Conservation (phyloP, 2,797 vertebrate species). For the Saguinus oedipus region DNA sequence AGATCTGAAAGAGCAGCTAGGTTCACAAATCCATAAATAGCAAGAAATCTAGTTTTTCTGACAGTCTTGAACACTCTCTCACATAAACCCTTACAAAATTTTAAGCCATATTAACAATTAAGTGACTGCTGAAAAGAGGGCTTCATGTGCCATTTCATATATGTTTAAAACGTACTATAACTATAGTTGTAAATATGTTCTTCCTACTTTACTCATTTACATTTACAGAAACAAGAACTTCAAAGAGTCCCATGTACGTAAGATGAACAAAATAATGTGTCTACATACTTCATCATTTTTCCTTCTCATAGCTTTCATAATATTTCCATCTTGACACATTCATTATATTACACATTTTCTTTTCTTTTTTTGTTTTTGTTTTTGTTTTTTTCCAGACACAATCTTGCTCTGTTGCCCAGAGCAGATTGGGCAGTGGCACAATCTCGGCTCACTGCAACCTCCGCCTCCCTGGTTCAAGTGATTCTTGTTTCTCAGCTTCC, state of each 20-base stretch:
- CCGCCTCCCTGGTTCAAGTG: too few species aligned
- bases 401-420: too few species aligned
- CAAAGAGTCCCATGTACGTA: neutral
- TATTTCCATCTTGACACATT: neutral
- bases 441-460: too few species aligned
- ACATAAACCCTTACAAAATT: neutral
- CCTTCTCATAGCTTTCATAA: neutral
- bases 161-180: neutral
- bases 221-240: neutral
- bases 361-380: too few species aligned
- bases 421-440: too few species aligned
- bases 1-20: constrained; percentile 58
- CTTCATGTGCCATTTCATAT: neutral
- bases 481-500: too few species aligned
- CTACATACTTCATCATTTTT: neutral
- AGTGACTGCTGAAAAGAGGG: neutral
- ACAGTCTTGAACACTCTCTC: neutral
- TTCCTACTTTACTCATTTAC: neutral
- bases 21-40: neutral
- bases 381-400: too few species aligned
- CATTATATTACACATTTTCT: neutral
- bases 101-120: neutral
- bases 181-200: neutral
- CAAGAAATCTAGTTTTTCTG: neutral
- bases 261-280: neutral